A percentile compares a stretch with the other conserved stretches of the same genome.
Conservation (phyloP, 2,888 invertebrate species). For the Cremastinae sp. region DNA sequence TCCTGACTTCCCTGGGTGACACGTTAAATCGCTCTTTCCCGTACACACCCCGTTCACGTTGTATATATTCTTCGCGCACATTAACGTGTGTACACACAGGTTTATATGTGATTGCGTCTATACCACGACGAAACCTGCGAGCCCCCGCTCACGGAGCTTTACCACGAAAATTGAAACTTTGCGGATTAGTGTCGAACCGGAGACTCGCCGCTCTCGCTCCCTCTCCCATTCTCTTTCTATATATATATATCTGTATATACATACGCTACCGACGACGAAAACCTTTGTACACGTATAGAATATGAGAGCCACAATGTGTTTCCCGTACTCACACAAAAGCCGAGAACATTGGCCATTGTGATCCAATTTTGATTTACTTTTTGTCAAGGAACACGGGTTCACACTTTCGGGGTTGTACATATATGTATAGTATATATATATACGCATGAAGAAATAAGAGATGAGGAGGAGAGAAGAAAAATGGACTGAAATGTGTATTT, state of each 20-base stretch:
- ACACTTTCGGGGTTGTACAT: neutral
- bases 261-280: neutral
- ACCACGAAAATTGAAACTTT: constrained; percentile 58
- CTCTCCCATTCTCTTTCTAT: no score
- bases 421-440: no score
- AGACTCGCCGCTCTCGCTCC: neutral
- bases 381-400: neutral
- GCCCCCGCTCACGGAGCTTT: constrained; percentile 47
- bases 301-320: neutral
- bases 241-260: no score
- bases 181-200: constrained; percentile 49
- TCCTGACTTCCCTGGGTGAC: constrained; percentile 38
- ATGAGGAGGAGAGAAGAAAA: neutral
- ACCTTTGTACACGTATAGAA: no score
- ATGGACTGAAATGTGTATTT: neutral
- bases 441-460: no score
- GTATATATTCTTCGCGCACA: neutral
- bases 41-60: constrained; percentile 15
- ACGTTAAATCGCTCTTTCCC: constrained; percentile 46
- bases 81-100: neutral
- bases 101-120: neutral
- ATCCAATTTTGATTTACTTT: neutral
- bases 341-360: no score
- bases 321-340: neutral
- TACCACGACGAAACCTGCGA: constrained; percentile 2